Conservation (phyloP, 2,888 invertebrate genomes). For the Drosophila niveifrons region DNA sequence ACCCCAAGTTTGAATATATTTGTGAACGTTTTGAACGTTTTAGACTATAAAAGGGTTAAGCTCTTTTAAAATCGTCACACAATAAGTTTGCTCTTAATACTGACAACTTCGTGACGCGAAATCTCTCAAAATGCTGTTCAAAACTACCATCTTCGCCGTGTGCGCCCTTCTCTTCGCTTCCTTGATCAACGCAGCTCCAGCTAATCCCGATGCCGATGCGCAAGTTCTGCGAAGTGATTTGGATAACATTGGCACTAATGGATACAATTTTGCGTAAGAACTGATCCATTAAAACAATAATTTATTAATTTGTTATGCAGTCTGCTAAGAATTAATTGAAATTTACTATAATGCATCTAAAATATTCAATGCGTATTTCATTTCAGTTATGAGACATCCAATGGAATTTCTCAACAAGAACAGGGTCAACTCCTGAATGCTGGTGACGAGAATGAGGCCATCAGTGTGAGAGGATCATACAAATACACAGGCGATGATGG, state of each 20-base stretch:
- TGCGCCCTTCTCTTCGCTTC: neutral
- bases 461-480: neutral
- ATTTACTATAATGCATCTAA: neutral
- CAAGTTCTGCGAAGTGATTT: slow-evolving; percentile 88
- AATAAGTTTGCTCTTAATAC: neutral
- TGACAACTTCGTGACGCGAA: slow-evolving; percentile 8
- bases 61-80: slow-evolving; percentile 44
- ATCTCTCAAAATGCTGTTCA: neutral
- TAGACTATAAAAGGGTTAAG: slow-evolving; percentile 65
- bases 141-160: slow-evolving; percentile 1
- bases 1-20: neutral
- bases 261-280: slow-evolving; percentile 81
- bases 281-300: neutral
- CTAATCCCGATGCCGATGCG: slow-evolving; percentile 85
- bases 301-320: too few relatives aligned
- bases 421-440: rapidly evolving
- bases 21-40: neutral
- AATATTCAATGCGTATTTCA: neutral
- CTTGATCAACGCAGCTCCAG: neutral
- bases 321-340: too few relatives aligned
- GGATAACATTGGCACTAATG: slow-evolving; percentile 84
- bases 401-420: neutral
- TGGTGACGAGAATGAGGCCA: neutral
- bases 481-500: neutral
- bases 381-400: slow-evolving; percentile 3